Evolutionary conservation across 2,888 invertebrate species (phyloP), one percentile per base, ranked within the genome.

Genomic region (Opisthograptis luteolata): DNA sequence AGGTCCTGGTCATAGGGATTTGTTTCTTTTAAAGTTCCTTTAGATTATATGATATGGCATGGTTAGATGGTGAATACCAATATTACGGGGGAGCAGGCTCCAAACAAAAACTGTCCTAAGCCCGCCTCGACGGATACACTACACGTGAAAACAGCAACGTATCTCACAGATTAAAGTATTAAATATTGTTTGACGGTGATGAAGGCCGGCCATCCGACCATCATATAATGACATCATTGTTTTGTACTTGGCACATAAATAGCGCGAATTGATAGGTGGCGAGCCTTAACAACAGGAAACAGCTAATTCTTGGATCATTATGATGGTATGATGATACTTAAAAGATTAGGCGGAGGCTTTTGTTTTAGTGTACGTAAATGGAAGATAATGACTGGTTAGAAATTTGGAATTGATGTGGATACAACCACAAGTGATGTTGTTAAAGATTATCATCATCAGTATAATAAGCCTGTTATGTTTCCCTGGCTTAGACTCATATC

Each of bases 191-290:
- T 45, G 40, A 35, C 10, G 40, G 30, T 10, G 20, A 24, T 15
- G 50, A 51, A 51, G 50, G 50, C 34, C 50, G 34, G 3, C 31
- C 3, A 12, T 32, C 36, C 31, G 9, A 10, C 15, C 13, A 19
- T 24, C 13, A 20, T 25, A 25, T 37, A 49, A 51, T 51, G 50
- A 51, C 50, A 51, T 51, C 50, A 51, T 35, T 51, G 44, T 50
- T 44, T 39, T 40, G 35, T 40, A 40, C 50, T 35, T 34, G 35
- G 35, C 35, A 13, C 24, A 44, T 25, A 34, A 51, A 45, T 44
- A 43, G 24, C 41, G 25, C 27, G 13, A 31, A 51, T 44, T 39
- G 32, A 44, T 32, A 27, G 37, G 19, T 13, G 25, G 28, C 30
- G 20, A 40, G 8, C 27, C 3, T 24, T 9, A 12, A 32, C 32